A percentile compares a stretch with the other conserved stretches of the same genome.
phyloP scores from a whole-genome alignment of 2,797 vertebrate species.

The Acanthiza pusilla region DNA sequence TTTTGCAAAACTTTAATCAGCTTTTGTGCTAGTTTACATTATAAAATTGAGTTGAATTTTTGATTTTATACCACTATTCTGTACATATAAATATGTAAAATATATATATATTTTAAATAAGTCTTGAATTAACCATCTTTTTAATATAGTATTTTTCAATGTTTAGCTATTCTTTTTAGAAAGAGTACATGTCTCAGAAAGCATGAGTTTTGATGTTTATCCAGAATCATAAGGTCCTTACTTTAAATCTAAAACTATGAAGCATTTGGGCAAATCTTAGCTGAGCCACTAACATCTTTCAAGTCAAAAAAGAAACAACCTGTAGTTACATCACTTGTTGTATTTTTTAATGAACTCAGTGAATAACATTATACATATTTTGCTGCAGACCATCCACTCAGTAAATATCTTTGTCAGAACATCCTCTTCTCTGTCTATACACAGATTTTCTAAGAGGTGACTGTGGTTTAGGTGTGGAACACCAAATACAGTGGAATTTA shows the following conservation, averaged over 20 bases:
- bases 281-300: not conserved
- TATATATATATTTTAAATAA: not conserved
- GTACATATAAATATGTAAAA: not conserved
- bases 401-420: not conserved
- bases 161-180: not conserved
- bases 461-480: not conserved
- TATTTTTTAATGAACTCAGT: not conserved
- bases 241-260: not conserved
- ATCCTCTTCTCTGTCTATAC: not conserved
- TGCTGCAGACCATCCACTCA: not conserved
- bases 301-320: not conserved
- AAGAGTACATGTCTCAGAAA: not conserved
- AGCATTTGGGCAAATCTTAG: not conserved
- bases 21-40: not conserved
- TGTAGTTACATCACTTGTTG: not conserved
- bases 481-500: not conserved
- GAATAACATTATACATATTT: not conserved
- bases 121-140: not conserved
- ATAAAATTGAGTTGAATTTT: not conserved
- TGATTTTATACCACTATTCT: not conserved
- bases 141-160: not conserved
- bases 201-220: not conserved
- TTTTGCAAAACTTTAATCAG: not conserved
- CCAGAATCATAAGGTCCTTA: not conserved
- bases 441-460: not conserved